Evolutionary conservation across 2,888 invertebrate genomes (phyloP), one percentile per base, ranked within the genome.

Genomic region (Antitype chi): DNA sequence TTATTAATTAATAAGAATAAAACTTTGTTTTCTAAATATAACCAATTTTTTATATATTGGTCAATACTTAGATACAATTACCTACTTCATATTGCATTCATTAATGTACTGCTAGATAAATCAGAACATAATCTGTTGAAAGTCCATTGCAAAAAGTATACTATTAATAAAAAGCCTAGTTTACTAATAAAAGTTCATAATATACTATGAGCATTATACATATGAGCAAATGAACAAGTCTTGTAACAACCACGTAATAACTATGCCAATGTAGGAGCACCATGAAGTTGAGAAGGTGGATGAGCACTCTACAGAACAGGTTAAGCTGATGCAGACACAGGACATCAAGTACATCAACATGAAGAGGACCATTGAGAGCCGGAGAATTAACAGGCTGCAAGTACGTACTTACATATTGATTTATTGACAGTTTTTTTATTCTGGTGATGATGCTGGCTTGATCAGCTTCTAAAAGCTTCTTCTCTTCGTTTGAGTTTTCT

Each of bases 291-390:
- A 97, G 43, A 98, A 98, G 80, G 97, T 97, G 53, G 97, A 98
- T 63, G 98, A 98, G 89, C 98, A 98, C 86, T 98, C 98, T 2
- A 97, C 98, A 0, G 98, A 98, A 32, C 99, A 99, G 94, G 95
- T 98, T 68, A 98, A 98, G 80, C 93, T 99, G 74, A 99, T 99
- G 98, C 97, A 98, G 92, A 98, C 98, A 0, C 99, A 99, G 94
- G 99, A 99, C 94, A 95, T 99, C 15, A 98, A 98, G 88, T 99
- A 99, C 89, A 97, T 99, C 23, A 97, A 97, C 55, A 98, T 98
- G 97, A 99, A 99, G 91, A 97, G 98, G 70, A 98, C 98, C 4
- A 97, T 98, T 55, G 99, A 99, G 94, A 96, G 97, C 1, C 98
- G 98, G 88, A 98, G 98, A 94, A 96, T 96, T 43, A 90, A 94